Conservation (phyloP, 2,888 invertebrate genomes). For the Corythucha ciliata region DNA sequence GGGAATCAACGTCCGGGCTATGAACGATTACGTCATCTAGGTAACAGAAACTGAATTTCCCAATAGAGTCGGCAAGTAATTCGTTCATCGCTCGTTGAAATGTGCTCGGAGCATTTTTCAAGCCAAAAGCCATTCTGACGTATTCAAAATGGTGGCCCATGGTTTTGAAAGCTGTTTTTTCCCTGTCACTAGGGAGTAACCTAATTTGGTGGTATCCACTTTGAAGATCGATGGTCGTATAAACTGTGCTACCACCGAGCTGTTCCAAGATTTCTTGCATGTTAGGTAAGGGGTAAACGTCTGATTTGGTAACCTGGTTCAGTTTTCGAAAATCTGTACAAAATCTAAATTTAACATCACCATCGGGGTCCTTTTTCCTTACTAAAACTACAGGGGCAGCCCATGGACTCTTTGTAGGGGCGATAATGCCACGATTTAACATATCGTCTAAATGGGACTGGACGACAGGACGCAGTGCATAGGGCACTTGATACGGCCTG, state of each 20-base stretch:
- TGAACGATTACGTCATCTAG: slow-evolving; percentile 17
- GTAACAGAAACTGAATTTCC: slow-evolving; percentile 11
- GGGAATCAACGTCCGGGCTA: slow-evolving; percentile 7
- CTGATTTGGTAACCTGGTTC: slow-evolving; percentile 31
- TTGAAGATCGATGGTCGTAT: slow-evolving; percentile 36
- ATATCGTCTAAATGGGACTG: slow-evolving; percentile 32
- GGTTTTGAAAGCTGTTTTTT: background rate
- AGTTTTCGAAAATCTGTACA: slow-evolving; percentile 33
- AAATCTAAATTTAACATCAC: slow-evolving; percentile 31
- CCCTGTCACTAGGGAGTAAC: slow-evolving; percentile 18
- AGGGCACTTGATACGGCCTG: slow-evolving; percentile 27
- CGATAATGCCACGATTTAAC: slow-evolving; percentile 33
- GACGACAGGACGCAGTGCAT: slow-evolving; percentile 19
- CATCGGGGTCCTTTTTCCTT: slow-evolving; percentile 35
- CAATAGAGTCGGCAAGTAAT: slow-evolving; percentile 1
- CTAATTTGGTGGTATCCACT: slow-evolving; percentile 36
- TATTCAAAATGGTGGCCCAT: no score
- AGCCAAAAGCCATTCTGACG: no score
- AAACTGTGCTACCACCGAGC: no score
- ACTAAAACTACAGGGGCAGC: slow-evolving; percentile 39
- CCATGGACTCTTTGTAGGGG: slow-evolving; percentile 36
- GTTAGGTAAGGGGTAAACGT: slow-evolving; percentile 31
- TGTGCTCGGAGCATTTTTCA: slow-evolving; percentile 17
- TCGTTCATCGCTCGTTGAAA: slow-evolving; percentile 12
- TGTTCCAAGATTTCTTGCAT: no score